phyloP scores from a whole-genome alignment of 2,888 invertebrate genomes.

The Lymantria dispar region DNA sequence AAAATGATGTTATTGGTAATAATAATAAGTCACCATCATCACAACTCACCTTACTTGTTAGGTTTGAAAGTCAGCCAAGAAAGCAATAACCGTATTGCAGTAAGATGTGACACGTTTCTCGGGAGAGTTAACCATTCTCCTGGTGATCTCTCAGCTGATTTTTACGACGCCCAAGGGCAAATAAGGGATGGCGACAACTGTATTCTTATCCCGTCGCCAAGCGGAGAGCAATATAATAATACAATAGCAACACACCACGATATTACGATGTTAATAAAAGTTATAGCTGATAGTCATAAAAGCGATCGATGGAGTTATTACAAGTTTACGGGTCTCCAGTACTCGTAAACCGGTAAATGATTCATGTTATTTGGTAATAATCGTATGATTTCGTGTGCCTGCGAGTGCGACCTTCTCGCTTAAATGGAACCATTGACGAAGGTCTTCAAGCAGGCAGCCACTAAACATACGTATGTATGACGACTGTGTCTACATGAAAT shows the following conservation, averaged over 20 bases:
- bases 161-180: too few relatives aligned
- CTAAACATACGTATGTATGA: constrained; percentile 27
- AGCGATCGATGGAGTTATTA: constrained; percentile 10
- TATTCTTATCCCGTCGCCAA: too few relatives aligned
- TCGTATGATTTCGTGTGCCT: constrained; percentile 33
- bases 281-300: constrained; percentile 20
- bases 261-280: constrained; percentile 16
- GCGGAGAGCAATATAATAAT: constrained; percentile 7
- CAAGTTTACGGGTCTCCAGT: constrained; percentile 16
- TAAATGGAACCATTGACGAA: constrained; percentile 51
- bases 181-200: too few relatives aligned
- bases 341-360: constrained; percentile 19
- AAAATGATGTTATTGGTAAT: too few relatives aligned
- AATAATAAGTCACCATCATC: too few relatives aligned
- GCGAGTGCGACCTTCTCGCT: constrained; percentile 50
- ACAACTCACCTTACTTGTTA: too few relatives aligned
- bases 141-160: too few relatives aligned
- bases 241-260: constrained; percentile 12
- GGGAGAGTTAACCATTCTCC: too few relatives aligned
- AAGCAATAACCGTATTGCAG: too few relatives aligned
- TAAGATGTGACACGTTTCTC: too few relatives aligned
- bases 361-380: constrained; percentile 29
- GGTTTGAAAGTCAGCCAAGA: too few relatives aligned
- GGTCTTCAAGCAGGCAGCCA: constrained; percentile 38
- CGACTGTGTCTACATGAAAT: constrained; percentile 12